phyloP scores from a whole-genome alignment of 2,888 invertebrate species.

The Eupithecia insigniata region DNA sequence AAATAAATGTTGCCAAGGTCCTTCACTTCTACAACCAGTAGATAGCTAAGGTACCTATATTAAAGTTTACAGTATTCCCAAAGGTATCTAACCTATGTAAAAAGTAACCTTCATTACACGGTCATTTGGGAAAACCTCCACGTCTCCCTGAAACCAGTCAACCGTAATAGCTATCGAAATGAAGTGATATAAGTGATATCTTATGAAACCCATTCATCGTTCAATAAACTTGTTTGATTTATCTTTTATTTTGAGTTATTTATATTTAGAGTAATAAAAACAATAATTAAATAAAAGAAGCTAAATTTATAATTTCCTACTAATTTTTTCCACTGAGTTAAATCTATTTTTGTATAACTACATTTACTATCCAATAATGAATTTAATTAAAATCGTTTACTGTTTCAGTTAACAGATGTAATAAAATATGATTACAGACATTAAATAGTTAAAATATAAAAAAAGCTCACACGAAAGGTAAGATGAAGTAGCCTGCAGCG shows the following conservation, averaged over 20 bases:
- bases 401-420: too few relatives aligned
- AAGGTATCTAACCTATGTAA: constrained; percentile 11
- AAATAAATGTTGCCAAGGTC: background rate
- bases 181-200: constrained; percentile 28
- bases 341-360: too few relatives aligned
- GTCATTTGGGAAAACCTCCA: constrained; percentile 34
- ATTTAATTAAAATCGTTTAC: too few relatives aligned
- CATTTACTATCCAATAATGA: too few relatives aligned
- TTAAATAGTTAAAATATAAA: too few relatives aligned
- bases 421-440: too few relatives aligned
- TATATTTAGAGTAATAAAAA: background rate
- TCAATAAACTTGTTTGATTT: constrained; percentile 3
- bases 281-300: background rate
- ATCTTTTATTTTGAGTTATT: too few relatives aligned
- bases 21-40: background rate
- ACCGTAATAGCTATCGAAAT: constrained; percentile 36
- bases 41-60: too few relatives aligned
- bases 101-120: constrained; percentile 28
- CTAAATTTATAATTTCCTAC: background rate
- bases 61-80: constrained; percentile 16
- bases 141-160: constrained; percentile 31
- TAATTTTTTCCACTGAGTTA: too few relatives aligned
- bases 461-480: too few relatives aligned
- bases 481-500: too few relatives aligned
- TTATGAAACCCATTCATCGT: constrained; percentile 24